Percentiles rank a stretch among this genome's conserved stretches.
These are phyloP conservation scores for Lasiurus borealis DNA, from an alignment of 2,113 vertebrate genomes.

Conservation along the genomic window DNA sequence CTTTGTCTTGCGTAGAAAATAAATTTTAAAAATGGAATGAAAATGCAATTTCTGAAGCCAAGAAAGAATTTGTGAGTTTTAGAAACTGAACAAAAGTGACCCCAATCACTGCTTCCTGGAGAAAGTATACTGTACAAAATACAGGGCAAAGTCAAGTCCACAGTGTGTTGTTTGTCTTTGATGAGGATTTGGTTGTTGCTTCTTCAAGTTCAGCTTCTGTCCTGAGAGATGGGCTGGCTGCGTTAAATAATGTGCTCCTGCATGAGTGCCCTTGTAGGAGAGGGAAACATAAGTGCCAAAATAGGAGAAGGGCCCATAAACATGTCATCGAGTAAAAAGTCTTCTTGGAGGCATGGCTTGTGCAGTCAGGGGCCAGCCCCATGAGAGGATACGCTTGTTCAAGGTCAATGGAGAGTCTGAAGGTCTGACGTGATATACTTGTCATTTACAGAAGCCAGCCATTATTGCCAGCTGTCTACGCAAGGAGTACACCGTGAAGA, in stretches of 20 bases:
- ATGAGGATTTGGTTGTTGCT: no score
- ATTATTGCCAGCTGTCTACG: slow-evolving; percentile 89
- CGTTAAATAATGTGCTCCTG: background rate
- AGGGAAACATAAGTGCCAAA: background rate
- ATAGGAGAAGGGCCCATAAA: background rate
- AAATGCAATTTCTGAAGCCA: background rate
- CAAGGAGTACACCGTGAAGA: slow-evolving; percentile 86
- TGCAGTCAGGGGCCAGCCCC: background rate
- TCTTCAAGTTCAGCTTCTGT: background rate
- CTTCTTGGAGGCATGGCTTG: background rate
- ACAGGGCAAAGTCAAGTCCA: background rate
- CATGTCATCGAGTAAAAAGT: fast-evolving
- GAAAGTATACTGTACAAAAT: background rate
- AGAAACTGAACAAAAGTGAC: background rate
- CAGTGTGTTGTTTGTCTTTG: background rate
- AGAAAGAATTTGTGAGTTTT: background rate
- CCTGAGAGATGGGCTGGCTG: background rate
- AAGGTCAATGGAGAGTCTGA: background rate
- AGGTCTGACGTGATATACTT: background rate
- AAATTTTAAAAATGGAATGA: background rate
- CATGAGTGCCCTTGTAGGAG: background rate
- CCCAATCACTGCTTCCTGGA: background rate
- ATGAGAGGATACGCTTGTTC: background rate
- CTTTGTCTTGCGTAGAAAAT: background rate
- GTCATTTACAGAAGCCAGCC: slow-evolving; percentile 85